These are phyloP conservation scores for Labrus mixtus DNA, from an alignment of 2,113 vertebrate genomes.

Conservation along the genomic window DNA sequence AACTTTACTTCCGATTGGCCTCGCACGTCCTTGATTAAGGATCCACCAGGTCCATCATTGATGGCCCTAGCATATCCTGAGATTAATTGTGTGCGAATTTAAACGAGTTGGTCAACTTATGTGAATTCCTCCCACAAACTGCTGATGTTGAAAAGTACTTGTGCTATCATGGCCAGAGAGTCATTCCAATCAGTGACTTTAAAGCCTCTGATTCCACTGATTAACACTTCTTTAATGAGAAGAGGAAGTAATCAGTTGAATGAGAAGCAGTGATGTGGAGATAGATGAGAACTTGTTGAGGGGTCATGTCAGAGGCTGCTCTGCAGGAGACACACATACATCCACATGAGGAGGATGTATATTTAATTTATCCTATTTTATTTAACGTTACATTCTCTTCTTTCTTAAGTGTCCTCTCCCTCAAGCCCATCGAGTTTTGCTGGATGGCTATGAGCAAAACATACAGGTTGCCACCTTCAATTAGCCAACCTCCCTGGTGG, in stretches of 20 bases:
- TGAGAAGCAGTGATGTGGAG: slow-evolving; percentile 8
- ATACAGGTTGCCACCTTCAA: too few relatives aligned
- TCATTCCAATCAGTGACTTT: slow-evolving; percentile 24
- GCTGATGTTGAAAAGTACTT: slow-evolving; percentile 11
- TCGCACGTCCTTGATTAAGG: too few relatives aligned
- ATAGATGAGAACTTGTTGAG: not conserved
- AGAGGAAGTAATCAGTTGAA: slow-evolving; percentile 34
- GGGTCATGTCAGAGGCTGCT: not conserved
- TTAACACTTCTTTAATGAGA: slow-evolving; percentile 27
- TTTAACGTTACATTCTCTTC: not conserved
- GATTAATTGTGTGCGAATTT: too few relatives aligned
- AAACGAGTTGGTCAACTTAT: too few relatives aligned
- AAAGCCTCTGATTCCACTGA: slow-evolving; percentile 37
- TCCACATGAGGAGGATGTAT: too few relatives aligned
- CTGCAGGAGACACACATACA: not conserved
- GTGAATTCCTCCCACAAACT: not conserved
- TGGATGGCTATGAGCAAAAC: too few relatives aligned
- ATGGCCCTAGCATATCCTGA: too few relatives aligned
- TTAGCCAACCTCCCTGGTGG: not conserved
- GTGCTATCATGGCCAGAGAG: not conserved
- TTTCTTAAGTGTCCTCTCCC: not conserved
- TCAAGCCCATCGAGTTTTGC: not conserved
- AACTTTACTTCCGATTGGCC: too few relatives aligned
- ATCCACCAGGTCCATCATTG: too few relatives aligned
- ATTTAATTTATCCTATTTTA: too few relatives aligned